phyloP scores from a whole-genome alignment of 2,888 invertebrate genomes.

The Fragum sueziense region DNA sequence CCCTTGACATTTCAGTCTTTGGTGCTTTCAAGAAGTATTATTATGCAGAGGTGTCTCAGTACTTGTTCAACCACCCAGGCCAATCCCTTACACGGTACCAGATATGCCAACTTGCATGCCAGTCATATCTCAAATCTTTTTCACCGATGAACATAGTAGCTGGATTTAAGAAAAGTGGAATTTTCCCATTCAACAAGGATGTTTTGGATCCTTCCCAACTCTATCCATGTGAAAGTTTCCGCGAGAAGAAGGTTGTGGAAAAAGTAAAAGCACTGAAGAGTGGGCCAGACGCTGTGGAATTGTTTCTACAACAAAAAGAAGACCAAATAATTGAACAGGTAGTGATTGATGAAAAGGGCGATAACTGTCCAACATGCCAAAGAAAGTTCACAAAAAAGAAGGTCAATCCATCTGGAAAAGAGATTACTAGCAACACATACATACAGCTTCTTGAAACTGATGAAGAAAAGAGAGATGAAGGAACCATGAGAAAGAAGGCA shows the following conservation, averaged over 20 bases:
- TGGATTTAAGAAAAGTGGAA: background rate
- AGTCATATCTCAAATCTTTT: background rate
- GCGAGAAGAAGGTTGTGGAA: no score
- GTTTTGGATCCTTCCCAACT: background rate
- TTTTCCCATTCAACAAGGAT: background rate
- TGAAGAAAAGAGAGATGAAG: no score
- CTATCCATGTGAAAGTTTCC: background rate
- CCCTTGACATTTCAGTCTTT: background rate
- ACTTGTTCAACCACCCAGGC: background rate
- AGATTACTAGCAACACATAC: no score
- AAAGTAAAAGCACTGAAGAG: background rate
- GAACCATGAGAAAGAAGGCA: background rate
- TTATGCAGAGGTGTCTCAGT: background rate
- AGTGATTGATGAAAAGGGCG: background rate
- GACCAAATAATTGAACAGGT: background rate
- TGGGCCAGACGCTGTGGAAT: background rate
- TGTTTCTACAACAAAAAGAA: background rate
- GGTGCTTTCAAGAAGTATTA: background rate
- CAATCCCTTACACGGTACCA: background rate
- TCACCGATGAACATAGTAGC: background rate
- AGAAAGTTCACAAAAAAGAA: background rate
- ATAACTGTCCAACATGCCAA: no score
- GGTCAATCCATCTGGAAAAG: no score
- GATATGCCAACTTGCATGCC: background rate
- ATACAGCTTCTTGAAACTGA: no score